A percentile compares a stretch with the other conserved stretches of the same genome.
phyloP scores from a whole-genome alignment of 1,140 invertebrate genomes.

The Trichomalopsis sarcophagae region DNA sequence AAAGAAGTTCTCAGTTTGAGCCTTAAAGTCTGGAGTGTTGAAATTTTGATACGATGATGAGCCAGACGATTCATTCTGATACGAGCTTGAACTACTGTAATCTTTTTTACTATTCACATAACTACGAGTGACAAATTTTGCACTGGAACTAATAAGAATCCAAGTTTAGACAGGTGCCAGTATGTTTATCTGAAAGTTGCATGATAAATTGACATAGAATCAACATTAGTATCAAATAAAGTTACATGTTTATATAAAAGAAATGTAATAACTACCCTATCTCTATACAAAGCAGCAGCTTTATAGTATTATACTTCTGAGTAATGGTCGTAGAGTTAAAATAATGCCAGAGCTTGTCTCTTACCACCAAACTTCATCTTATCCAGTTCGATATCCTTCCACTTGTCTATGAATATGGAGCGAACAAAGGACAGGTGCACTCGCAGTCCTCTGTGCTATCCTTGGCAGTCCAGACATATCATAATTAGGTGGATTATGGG shows the following conservation, averaged over 20 bases:
- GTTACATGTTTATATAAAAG: background rate
- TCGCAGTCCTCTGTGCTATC: constrained; percentile 95
- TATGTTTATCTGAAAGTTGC: constrained; percentile 83
- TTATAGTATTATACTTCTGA: constrained; percentile 93
- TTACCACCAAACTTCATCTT: constrained; percentile 99
- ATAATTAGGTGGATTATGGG: constrained; percentile 89
- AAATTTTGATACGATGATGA: constrained; percentile 76
- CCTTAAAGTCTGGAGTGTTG: constrained; percentile 78
- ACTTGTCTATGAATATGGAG: constrained; percentile 99
- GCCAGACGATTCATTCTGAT: constrained; percentile 72
- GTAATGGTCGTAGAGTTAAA: constrained; percentile 86
- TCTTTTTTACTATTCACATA: constrained; percentile 61
- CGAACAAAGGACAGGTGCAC: constrained; percentile 95
- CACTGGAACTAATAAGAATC: constrained; percentile 74
- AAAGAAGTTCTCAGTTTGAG: constrained; percentile 88
- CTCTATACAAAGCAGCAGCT: constrained; percentile 95
- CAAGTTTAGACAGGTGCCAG: constrained; percentile 86
- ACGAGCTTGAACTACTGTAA: constrained; percentile 62
- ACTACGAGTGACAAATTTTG: constrained; percentile 60
- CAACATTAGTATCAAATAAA: background rate
- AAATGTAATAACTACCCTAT: constrained; percentile 83
- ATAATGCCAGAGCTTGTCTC: constrained; percentile 91
- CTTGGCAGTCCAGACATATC: constrained; percentile 98
- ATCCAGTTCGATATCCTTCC: constrained; percentile 97
- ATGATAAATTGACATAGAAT: constrained; percentile 29